Evolutionary conservation across 2,888 invertebrate species (phyloP).

Genomic region (Drosophila meridiana): DNA sequence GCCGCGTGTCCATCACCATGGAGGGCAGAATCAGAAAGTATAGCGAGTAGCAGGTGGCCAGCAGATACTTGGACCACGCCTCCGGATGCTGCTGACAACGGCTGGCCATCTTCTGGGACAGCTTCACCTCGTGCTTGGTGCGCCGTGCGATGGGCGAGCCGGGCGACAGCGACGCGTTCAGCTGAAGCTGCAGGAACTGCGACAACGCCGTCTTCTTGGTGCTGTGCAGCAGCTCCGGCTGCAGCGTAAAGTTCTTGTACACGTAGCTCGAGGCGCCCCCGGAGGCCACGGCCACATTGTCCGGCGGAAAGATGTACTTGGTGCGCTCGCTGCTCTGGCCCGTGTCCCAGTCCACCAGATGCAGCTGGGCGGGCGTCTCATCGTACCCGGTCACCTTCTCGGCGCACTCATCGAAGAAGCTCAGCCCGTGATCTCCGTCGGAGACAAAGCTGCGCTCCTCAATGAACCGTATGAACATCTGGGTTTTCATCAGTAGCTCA

Average conservation of each 20-base stretch:
- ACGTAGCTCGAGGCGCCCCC: conserved; percentile 85
- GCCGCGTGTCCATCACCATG: conserved; percentile 89
- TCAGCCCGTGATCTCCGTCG: conserved; percentile 97
- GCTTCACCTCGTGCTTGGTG: conserved; percentile 97
- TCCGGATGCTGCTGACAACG: conserved; percentile 90
- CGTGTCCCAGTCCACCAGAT: conserved; percentile 92
- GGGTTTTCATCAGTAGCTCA: conserved; percentile 94
- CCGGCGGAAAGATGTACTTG: conserved; percentile 97
- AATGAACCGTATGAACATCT: conserved; percentile 99
- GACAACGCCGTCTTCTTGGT: conserved; percentile 78
- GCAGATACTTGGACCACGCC: conserved; percentile 96
- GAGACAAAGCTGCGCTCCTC: conserved; percentile 99
- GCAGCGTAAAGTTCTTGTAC: conserved; percentile 88
- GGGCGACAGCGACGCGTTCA: conserved; percentile 86
- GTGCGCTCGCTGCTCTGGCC: conserved; percentile 94
- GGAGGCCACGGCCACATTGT: conserved; percentile 85
- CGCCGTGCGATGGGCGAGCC: conserved; percentile 96
- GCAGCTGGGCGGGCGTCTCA: conserved; percentile 87
- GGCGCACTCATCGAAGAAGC: conserved; percentile 98
- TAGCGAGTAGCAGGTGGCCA: conserved; percentile 95
- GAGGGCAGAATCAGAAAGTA: conserved; percentile 99
- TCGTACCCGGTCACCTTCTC: conserved; percentile 89
- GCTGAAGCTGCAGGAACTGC: conserved; percentile 82
- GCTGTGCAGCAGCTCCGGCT: conserved; percentile 87
- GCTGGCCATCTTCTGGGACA: conserved; percentile 91